phyloP scores from a whole-genome alignment of 2,797 vertebrate species.

The Helostoma temminkii region DNA sequence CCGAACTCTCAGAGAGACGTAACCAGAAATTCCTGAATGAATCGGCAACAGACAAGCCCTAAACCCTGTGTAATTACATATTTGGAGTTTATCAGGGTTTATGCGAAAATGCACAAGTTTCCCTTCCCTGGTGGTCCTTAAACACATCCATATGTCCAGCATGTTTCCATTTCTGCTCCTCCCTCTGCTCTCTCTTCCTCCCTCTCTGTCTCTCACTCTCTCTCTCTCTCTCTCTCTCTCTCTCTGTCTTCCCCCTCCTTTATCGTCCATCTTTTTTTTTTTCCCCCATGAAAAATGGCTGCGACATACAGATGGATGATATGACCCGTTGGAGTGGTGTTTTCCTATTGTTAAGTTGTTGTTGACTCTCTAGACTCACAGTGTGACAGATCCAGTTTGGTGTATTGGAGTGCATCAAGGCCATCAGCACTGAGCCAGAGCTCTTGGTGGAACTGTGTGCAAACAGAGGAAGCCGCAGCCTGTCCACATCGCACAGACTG shows the following conservation, averaged over 20 bases:
- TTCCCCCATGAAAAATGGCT: slow-evolving; percentile 73
- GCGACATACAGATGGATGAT: slow-evolving; percentile 72
- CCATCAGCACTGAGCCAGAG: slow-evolving; percentile 64
- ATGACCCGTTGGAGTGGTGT: slow-evolving; percentile 75
- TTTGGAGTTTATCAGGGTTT: slow-evolving; percentile 90
- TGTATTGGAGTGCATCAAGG: slow-evolving; percentile 69
- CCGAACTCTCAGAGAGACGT: slow-evolving; percentile 80
- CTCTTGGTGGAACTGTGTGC: slow-evolving; percentile 77
- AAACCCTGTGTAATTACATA: slow-evolving; percentile 91
- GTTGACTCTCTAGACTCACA: slow-evolving; percentile 81
- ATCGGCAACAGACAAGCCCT: slow-evolving; percentile 87
- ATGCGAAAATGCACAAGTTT: slow-evolving; percentile 89
- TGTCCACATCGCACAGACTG: slow-evolving; percentile 75
- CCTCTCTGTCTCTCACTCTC: slow-evolving; percentile 27
- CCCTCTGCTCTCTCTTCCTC: slow-evolving; percentile 66
- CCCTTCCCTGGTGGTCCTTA: slow-evolving; percentile 91
- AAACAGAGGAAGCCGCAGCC: slow-evolving; percentile 83
- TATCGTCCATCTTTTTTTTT: slow-evolving; percentile 67
- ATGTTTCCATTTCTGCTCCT: slow-evolving; percentile 85
- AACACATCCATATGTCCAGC: slow-evolving; percentile 89
- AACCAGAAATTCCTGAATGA: slow-evolving; percentile 87
- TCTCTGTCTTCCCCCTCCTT: slow-evolving; percentile 26
- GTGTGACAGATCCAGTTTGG: slow-evolving; percentile 80
- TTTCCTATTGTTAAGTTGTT: slow-evolving; percentile 84
- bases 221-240: slow-evolving; percentile 21